phyloP scores from a whole-genome alignment of 2,888 invertebrate species.

The Chironomus tentans region DNA sequence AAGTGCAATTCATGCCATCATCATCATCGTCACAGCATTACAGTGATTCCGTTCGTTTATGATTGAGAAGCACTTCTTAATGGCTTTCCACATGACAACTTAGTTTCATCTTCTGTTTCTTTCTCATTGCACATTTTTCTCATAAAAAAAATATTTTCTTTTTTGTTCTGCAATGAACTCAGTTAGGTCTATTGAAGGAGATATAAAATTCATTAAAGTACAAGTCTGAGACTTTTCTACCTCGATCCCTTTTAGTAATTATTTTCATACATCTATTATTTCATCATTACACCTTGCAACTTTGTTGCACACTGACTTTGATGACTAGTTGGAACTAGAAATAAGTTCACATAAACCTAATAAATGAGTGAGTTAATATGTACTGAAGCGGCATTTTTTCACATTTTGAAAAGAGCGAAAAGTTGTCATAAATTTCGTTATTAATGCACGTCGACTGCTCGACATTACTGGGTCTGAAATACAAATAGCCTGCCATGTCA shows the following conservation, averaged over 20 bases:
- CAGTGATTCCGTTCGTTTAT: not conserved
- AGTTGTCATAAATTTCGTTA: not conserved
- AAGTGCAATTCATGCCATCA: not conserved
- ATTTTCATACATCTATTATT: not conserved
- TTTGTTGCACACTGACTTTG: not conserved
- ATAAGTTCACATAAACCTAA: not conserved
- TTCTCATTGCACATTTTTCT: too few species aligned
- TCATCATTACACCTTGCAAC: not conserved
- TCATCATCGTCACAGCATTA: too few species aligned
- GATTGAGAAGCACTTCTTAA: constrained; percentile 2
- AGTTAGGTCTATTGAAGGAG: too few species aligned
- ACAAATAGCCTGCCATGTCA: too few species aligned
- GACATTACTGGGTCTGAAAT: too few species aligned
- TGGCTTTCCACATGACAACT: too few species aligned
- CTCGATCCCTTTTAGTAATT: not conserved
- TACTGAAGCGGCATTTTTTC: not conserved
- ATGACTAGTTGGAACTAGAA: not conserved
- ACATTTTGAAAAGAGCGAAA: not conserved
- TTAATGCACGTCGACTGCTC: not conserved
- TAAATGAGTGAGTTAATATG: not conserved
- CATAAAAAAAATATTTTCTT: too few species aligned
- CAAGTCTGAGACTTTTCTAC: not conserved
- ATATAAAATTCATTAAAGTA: too few species aligned
- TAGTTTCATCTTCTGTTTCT: too few species aligned
- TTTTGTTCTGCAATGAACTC: too few species aligned